A percentile compares a stretch with the other conserved stretches of the same genome.
These are phyloP conservation scores for Hyla sarda DNA, from an alignment of 2,113 vertebrate genomes.

Conservation along the genomic window DNA sequence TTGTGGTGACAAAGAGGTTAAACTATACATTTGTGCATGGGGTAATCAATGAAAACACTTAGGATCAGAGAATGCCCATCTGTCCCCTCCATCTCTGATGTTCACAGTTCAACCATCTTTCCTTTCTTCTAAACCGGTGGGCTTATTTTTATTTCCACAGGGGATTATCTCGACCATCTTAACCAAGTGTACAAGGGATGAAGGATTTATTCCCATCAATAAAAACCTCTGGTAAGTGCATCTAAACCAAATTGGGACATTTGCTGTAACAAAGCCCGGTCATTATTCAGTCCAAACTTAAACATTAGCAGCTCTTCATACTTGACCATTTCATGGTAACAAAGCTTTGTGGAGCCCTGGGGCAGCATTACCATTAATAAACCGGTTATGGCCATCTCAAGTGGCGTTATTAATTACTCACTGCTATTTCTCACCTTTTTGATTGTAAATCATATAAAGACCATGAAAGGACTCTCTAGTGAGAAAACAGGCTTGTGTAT, in stretches of 20 bases:
- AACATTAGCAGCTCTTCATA: conserved; percentile 4
- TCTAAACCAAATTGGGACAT: conserved; percentile 74
- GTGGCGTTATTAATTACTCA: background rate
- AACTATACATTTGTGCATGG: conserved; percentile 59
- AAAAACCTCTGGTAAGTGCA: conserved; percentile 81
- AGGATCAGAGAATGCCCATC: conserved; percentile 65
- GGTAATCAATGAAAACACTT: conserved; percentile 61
- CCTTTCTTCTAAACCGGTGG: conserved; percentile 68
- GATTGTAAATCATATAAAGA: background rate
- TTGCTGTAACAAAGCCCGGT: conserved; percentile 21
- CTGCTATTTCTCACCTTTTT: background rate
- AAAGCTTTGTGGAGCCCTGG: background rate
- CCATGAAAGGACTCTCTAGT: background rate
- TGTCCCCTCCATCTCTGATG: conserved; percentile 62
- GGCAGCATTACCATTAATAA: conserved; percentile 2
- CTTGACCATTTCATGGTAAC: background rate
- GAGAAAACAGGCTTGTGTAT: background rate
- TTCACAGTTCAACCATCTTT: conserved; percentile 64
- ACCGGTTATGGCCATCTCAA: background rate
- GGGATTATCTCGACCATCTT: conserved; percentile 75
- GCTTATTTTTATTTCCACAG: conserved; percentile 67
- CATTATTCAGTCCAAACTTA: background rate
- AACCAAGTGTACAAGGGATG: conserved; percentile 73
- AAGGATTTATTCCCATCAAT: conserved; percentile 80
- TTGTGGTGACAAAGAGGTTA: conserved; percentile 38